phyloP scores from a whole-genome alignment of 2,888 invertebrate species.

The Celastrina argiolus region DNA sequence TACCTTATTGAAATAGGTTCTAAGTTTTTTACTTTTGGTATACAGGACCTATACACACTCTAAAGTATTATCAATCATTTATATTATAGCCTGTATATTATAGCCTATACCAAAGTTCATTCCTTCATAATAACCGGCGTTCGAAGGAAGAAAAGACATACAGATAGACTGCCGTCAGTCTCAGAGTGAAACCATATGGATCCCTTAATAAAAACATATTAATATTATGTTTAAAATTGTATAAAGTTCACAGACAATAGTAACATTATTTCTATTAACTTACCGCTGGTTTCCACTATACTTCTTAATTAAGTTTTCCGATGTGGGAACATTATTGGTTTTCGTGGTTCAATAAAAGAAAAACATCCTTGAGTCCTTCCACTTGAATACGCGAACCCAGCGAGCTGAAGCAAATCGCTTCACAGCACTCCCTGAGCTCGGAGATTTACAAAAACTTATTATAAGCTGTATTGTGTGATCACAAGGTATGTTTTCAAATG shows the following conservation, averaged over 20 bases:
- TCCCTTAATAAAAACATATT: not conserved
- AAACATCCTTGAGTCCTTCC: conserved; percentile 36
- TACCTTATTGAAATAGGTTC: too few species aligned
- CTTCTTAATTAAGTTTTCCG: conserved; percentile 1
- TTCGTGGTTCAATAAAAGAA: conserved; percentile 25
- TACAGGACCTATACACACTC: too few species aligned
- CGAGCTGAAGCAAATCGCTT: conserved; percentile 34
- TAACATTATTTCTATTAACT: not conserved
- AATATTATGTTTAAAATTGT: not conserved
- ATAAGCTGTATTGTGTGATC: not conserved
- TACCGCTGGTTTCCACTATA: not conserved
- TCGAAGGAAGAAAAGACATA: too few species aligned
- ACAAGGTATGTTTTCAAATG: not conserved
- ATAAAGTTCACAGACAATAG: not conserved
- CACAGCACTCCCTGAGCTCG: conserved; percentile 26
- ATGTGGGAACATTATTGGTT: not conserved
- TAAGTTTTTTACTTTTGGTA: too few species aligned
- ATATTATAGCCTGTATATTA: too few species aligned
- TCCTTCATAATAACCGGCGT: too few species aligned
- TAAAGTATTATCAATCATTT: too few species aligned
- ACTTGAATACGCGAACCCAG: conserved; percentile 33
- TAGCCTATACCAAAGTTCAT: too few species aligned
- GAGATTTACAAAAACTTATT: conserved; percentile 17
- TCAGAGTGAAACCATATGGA: too few species aligned
- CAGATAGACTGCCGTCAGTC: too few species aligned